A percentile compares a stretch with the other conserved stretches of the same genome.
phyloP scores from a whole-genome alignment of 37 sponge, comb jelly and placozoan genomes.

The Cliona cf. orientalis region DNA sequence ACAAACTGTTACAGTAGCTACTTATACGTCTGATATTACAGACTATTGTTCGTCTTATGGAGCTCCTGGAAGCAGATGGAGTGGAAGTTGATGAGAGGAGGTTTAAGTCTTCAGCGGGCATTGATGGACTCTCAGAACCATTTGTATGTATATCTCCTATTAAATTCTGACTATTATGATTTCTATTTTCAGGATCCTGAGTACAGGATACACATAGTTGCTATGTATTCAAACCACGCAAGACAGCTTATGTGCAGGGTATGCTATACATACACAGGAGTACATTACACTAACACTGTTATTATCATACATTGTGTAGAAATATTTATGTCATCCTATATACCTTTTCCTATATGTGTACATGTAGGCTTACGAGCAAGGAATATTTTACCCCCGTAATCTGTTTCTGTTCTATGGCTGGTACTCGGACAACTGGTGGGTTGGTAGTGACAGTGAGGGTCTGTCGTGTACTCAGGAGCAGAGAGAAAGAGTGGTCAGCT shows the following conservation, averaged over 20 bases:
- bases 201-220: slow-evolving; percentile 18
- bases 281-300: no score
- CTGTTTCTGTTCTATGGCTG: slow-evolving; percentile 35
- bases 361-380: slow-evolving; percentile 34
- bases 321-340: no score
- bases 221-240: slow-evolving; percentile 23
- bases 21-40: not conserved
- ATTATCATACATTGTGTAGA: no score
- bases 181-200: slow-evolving; percentile 17
- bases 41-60: no score
- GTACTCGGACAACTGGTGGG: slow-evolving; percentile 38
- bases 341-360: no score
- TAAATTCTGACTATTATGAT: no score
- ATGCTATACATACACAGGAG: no score
- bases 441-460: not conserved
- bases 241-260: slow-evolving; percentile 33
- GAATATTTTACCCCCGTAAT: slow-evolving; percentile 8
- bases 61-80: no score
- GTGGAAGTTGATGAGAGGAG: no score
- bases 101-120: no score
- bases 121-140: no score
- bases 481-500: slow-evolving; percentile 15
- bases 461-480: slow-evolving; percentile 15
- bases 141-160: no score
- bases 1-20: not conserved